Conservation (phyloP, 2,888 invertebrate genomes). For the Ypsolopha scabrella region DNA sequence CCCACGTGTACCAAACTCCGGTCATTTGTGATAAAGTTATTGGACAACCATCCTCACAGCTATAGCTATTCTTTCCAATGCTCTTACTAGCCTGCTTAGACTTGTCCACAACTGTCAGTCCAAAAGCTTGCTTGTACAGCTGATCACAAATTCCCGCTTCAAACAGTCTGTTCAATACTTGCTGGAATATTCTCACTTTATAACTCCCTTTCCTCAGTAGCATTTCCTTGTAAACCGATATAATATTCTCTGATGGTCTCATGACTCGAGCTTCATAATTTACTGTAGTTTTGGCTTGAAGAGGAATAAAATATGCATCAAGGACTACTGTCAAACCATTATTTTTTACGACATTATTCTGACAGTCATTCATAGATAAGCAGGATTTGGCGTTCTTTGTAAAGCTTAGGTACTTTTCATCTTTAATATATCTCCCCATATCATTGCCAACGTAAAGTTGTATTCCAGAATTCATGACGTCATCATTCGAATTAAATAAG, state of each 20-base stretch:
- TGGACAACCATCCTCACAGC: constrained; percentile 31
- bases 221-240: constrained; percentile 46
- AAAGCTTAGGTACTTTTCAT: constrained; percentile 27
- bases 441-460: constrained; percentile 21
- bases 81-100: constrained; percentile 28
- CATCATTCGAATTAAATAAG: constrained; percentile 29
- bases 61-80: constrained; percentile 34
- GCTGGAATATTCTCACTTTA: constrained; percentile 23
- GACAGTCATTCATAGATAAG: constrained; percentile 25
- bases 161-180: constrained; percentile 24
- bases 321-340: constrained; percentile 35
- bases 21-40: constrained; percentile 30
- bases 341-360: constrained; percentile 17
- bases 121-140: constrained; percentile 36
- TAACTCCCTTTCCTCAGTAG: constrained; percentile 28
- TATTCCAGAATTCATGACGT: constrained; percentile 31
- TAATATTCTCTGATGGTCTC: constrained; percentile 26
- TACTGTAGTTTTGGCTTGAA: constrained; percentile 33
- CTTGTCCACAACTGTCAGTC: constrained; percentile 28
- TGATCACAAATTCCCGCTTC: constrained; percentile 43
- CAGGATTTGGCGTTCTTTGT: constrained; percentile 32
- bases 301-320: constrained; percentile 24
- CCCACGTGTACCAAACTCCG: constrained; percentile 38
- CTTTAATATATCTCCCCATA: constrained; percentile 30
- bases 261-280: constrained; percentile 39